These are phyloP conservation scores for Entosphenus tridentatus DNA, from an alignment of 2,113 vertebrate species.

Conservation along the genomic window DNA sequence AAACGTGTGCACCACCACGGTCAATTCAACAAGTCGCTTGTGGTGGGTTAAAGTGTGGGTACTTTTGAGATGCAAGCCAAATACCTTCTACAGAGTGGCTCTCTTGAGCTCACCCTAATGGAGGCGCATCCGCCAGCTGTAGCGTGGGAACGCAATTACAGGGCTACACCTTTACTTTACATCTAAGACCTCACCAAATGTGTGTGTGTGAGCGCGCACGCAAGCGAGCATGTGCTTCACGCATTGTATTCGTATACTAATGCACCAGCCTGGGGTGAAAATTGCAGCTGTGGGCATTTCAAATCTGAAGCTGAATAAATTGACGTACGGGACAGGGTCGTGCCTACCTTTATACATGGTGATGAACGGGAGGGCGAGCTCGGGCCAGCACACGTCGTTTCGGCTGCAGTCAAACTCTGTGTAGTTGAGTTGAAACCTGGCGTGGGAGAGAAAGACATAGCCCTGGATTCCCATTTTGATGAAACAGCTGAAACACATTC, in stretches of 20 bases:
- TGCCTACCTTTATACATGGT: constrained; percentile 50
- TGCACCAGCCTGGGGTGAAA: background rate
- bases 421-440: constrained; percentile 61
- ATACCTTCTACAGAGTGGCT: no score
- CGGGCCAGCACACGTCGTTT: constrained; percentile 77
- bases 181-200: background rate
- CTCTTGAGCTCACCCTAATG: no score
- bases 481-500: background rate
- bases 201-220: background rate
- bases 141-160: no score
- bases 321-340: background rate
- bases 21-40: no score
- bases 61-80: no score
- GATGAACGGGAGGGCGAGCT: constrained; percentile 56
- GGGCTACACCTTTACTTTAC: background rate
- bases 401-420: constrained; percentile 68
- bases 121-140: no score
- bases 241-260: background rate
- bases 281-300: background rate
- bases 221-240: background rate
- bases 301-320: background rate
- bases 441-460: background rate
- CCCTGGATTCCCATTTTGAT: background rate
- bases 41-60: no score
- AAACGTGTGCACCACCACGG: no score